Percentiles rank a stretch among this genome's conserved stretches.
Evolutionary conservation across 2,888 invertebrate genomes (phyloP).

Genomic region (Choreutis nemorana): DNA sequence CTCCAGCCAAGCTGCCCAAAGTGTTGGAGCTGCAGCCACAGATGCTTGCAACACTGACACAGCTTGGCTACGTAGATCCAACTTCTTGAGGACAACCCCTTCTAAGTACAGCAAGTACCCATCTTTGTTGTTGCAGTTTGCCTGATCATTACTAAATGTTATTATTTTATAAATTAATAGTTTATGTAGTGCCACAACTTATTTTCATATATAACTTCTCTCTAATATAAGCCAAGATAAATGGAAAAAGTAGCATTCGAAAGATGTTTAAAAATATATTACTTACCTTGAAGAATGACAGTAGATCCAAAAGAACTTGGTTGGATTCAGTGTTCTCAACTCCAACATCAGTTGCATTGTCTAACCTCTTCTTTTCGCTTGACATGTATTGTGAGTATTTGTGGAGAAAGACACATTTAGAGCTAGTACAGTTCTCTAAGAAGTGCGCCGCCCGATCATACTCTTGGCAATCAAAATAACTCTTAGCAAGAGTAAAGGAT

Average conservation of each 20-base stretch:
- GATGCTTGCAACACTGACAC: slow-evolving; percentile 81
- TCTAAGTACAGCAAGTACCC: slow-evolving; percentile 89
- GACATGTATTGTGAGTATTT: slow-evolving; percentile 89
- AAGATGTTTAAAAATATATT: slow-evolving; percentile 1
- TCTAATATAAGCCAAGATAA: not conserved
- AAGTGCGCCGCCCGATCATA: slow-evolving; percentile 89
- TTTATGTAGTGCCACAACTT: not conserved
- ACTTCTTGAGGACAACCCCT: slow-evolving; percentile 88
- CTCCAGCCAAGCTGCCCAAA: slow-evolving; percentile 97
- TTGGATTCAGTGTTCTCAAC: slow-evolving; percentile 47
- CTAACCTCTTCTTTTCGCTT: slow-evolving; percentile 88
- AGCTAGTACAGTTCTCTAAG: slow-evolving; percentile 72
- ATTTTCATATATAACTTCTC: slow-evolving; percentile 1
- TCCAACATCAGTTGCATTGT: slow-evolving; percentile 66
- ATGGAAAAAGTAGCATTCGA: not conserved
- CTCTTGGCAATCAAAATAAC: slow-evolving; percentile 90
- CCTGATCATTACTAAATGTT: slow-evolving; percentile 19
- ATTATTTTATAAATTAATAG: not conserved
- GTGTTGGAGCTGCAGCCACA: slow-evolving; percentile 79
- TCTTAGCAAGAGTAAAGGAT: slow-evolving; percentile 80
- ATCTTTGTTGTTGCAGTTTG: slow-evolving; percentile 76
- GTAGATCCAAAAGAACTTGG: slow-evolving; percentile 46
- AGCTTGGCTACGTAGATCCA: slow-evolving; percentile 82
- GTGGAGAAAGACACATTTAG: slow-evolving; percentile 82
- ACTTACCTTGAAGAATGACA: slow-evolving; percentile 51